A percentile compares a stretch with the other conserved stretches of the same genome.
Conservation (phyloP, 2,888 invertebrate species). For the Patella depressa region DNA sequence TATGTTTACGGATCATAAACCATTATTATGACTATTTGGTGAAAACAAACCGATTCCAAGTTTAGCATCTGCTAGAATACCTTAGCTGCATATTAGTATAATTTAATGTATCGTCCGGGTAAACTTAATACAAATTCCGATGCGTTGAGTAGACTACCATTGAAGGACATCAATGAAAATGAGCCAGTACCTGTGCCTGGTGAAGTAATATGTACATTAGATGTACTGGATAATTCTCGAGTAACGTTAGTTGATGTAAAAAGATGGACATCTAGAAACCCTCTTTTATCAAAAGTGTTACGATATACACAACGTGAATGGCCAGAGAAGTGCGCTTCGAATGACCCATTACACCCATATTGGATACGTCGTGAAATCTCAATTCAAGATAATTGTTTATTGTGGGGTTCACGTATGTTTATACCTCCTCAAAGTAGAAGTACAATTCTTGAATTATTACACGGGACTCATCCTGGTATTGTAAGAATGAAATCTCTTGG, state of each 20-base stretch:
- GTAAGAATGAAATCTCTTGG: slow-evolving; percentile 26
- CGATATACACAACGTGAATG: background rate
- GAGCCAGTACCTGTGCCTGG: background rate
- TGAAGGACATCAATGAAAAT: too few relatives aligned
- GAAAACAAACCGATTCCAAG: slow-evolving; percentile 10
- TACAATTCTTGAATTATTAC: slow-evolving; percentile 22
- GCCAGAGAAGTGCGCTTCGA: background rate
- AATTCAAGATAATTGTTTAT: slow-evolving; percentile 24
- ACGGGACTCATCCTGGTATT: slow-evolving; percentile 30
- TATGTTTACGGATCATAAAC: slow-evolving; percentile 18
- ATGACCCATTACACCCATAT: background rate
- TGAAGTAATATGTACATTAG: background rate
- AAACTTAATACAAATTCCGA: too few relatives aligned
- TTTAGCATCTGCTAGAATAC: background rate
- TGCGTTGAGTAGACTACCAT: too few relatives aligned
- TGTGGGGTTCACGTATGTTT: slow-evolving; percentile 26
- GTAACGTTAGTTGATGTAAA: background rate
- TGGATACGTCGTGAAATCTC: slow-evolving; percentile 1
- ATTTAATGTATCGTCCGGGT: background rate
- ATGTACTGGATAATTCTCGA: background rate
- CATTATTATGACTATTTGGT: slow-evolving; percentile 12
- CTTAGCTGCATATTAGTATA: background rate
- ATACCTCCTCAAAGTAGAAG: slow-evolving; percentile 16
- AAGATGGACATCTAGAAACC: background rate
- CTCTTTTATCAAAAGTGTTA: background rate